phyloP scores from a whole-genome alignment of 2,888 invertebrate genomes.

The Fissipunctia ypsillon region DNA sequence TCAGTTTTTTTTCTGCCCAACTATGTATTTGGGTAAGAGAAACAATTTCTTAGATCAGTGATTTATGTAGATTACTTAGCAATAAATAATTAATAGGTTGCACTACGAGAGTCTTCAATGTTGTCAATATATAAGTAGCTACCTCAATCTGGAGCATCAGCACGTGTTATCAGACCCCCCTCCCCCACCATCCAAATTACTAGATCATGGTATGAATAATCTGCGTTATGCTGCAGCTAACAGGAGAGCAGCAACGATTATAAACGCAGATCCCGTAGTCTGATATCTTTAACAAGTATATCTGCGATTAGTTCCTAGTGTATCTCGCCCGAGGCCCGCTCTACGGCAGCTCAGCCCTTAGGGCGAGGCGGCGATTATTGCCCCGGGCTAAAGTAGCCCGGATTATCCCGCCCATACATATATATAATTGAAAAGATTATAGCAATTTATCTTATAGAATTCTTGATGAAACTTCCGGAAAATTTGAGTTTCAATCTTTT shows the following conservation, averaged over 20 bases:
- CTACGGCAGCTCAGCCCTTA: slow-evolving; percentile 1
- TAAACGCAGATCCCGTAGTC: neutral
- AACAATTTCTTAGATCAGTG: neutral
- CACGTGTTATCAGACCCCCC: too few relatives aligned
- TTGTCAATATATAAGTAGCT: neutral
- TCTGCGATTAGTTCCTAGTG: slow-evolving; percentile 22
- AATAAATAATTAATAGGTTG: neutral
- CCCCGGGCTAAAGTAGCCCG: slow-evolving; percentile 13
- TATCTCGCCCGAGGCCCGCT: neutral
- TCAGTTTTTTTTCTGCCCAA: too few relatives aligned
- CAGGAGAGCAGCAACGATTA: neutral
- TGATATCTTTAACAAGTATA: slow-evolving; percentile 19
- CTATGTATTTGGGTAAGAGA: neutral
- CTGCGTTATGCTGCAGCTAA: neutral
- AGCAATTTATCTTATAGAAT: slow-evolving; percentile 22
- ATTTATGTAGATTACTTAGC: neutral
- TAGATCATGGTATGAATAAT: neutral
- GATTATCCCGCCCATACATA: slow-evolving; percentile 42
- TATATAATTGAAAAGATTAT: slow-evolving; percentile 61
- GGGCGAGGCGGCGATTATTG: slow-evolving; percentile 25
- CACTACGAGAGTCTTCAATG: neutral
- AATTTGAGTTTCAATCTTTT: neutral
- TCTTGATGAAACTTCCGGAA: neutral
- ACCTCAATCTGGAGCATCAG: too few relatives aligned
- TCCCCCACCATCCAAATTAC: too few relatives aligned